Evolutionary conservation across 2,797 vertebrate species (phyloP).

Genomic region (Psittacula derbiana): DNA sequence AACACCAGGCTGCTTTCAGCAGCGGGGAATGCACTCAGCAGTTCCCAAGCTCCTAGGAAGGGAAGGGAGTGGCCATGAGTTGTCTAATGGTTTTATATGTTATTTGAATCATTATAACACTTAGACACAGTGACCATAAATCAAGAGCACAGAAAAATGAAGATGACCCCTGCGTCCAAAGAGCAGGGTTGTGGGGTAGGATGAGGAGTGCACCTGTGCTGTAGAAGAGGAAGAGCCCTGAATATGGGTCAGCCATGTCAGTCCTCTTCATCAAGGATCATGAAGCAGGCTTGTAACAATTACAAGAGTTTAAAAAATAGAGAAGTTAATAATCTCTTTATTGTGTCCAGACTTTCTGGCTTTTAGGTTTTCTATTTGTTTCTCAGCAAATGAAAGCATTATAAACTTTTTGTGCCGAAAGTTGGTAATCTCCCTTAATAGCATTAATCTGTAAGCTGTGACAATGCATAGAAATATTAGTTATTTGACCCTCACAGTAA

Average conservation of each 20-base stretch:
- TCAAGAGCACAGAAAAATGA: conserved; percentile 40
- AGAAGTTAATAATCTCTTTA: not conserved
- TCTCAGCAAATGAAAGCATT: not conserved
- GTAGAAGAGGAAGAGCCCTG: not conserved
- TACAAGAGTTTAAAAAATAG: not conserved
- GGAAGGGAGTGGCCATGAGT: not conserved
- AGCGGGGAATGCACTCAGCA: not conserved
- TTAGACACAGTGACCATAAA: conserved; percentile 26
- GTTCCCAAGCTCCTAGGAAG: not conserved
- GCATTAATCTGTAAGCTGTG: not conserved
- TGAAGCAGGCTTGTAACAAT: not conserved
- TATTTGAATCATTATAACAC: conserved; percentile 39
- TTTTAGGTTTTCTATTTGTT: conserved; percentile 16
- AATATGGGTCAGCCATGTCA: not conserved
- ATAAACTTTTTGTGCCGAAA: conserved; percentile 24
- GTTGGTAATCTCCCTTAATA: conserved; percentile 23
- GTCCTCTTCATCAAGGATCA: not conserved
- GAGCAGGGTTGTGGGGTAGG: conserved; percentile 4
- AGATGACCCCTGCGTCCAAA: conserved; percentile 39
- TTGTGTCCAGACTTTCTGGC: conserved; percentile 23
- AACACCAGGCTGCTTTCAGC: not conserved
- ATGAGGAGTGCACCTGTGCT: conserved; percentile 47
- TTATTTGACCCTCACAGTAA: conserved; percentile 57
- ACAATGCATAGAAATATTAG: conserved; percentile 41
- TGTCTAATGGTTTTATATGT: conserved; percentile 9